A percentile compares a stretch with the other conserved stretches of the same genome.
phyloP scores from a whole-genome alignment of 1,140 invertebrate genomes.

The Caenorhabditis latens region DNA sequence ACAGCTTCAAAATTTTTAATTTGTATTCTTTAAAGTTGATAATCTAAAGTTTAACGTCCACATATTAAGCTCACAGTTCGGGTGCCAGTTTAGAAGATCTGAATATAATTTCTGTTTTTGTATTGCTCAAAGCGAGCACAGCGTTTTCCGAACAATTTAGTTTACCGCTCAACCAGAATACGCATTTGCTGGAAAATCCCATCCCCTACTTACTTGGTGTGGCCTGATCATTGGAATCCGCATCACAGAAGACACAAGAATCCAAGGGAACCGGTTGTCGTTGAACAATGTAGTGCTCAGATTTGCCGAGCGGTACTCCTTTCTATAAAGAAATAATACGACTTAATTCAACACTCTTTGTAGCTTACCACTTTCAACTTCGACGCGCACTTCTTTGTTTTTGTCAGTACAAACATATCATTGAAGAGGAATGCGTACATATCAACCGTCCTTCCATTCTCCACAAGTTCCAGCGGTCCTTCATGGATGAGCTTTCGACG shows the following conservation, averaged over 20 bases:
- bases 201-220: conserved; percentile 72
- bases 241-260: conserved; percentile 83
- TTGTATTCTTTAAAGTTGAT: too few relatives aligned
- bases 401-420: conserved; percentile 83
- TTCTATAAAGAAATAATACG: conserved; percentile 30
- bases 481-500: conserved; percentile 82
- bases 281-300: conserved; percentile 81
- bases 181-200: too few relatives aligned
- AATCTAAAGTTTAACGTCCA: too few relatives aligned
- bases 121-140: too few relatives aligned
- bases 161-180: too few relatives aligned
- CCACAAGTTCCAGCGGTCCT: conserved; percentile 81
- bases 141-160: too few relatives aligned
- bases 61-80: background rate
- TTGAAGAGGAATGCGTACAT: conserved; percentile 84
- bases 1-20: too few relatives aligned
- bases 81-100: conserved; percentile 7
- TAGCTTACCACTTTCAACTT: conserved; percentile 77
- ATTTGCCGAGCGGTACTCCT: conserved; percentile 71
- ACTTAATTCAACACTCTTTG: too few relatives aligned
- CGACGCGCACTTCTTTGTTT: conserved; percentile 82
- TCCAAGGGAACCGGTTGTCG: conserved; percentile 83
- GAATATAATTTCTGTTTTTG: background rate
- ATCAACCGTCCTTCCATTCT: conserved; percentile 81
- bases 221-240: conserved; percentile 81